Conservation (phyloP, 2,113 vertebrate species). For the Hiodon tergisus region DNA sequence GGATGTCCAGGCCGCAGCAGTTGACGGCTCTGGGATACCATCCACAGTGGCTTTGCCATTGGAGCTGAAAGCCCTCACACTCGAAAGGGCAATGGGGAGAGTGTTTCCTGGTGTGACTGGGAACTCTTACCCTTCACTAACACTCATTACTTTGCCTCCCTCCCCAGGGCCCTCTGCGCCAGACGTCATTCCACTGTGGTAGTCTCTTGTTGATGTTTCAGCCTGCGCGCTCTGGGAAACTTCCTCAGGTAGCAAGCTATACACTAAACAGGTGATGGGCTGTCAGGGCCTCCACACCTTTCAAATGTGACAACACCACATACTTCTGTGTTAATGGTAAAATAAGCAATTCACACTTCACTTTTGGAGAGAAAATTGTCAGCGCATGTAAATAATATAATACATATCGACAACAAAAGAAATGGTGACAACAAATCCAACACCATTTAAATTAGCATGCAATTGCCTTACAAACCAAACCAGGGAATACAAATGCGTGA, state of each 20-base stretch:
- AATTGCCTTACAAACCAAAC: conserved; percentile 20
- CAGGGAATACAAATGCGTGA: not conserved
- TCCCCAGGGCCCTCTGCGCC: conserved; percentile 37
- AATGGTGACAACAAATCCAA: conserved; percentile 21
- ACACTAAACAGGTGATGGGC: conserved; percentile 30
- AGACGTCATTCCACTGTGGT: conserved; percentile 36
- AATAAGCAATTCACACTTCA: not conserved
- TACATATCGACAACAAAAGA: conserved; percentile 34
- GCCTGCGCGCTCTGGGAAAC: conserved; percentile 7
- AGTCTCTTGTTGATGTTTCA: conserved; percentile 16
- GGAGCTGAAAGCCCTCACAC: conserved; percentile 22
- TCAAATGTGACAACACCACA: not conserved
- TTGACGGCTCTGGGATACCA: conserved; percentile 23
- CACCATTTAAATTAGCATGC: conserved; percentile 30
- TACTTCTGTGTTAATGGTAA: not conserved
- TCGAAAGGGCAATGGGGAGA: conserved; percentile 28
- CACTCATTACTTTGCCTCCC: conserved; percentile 46
- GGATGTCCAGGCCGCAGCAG: conserved; percentile 12
- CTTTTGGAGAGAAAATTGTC: no score
- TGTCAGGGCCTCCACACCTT: conserved; percentile 17
- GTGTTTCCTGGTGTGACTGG: conserved; percentile 30
- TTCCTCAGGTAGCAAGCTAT: conserved; percentile 19
- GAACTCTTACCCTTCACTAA: conserved; percentile 42
- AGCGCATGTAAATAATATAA: conserved; percentile 22
- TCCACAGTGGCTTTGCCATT: conserved; percentile 15